These are phyloP conservation scores for Peromyscus attwateri DNA, from an alignment of 2,797 vertebrate species.

Conservation along the genomic window DNA sequence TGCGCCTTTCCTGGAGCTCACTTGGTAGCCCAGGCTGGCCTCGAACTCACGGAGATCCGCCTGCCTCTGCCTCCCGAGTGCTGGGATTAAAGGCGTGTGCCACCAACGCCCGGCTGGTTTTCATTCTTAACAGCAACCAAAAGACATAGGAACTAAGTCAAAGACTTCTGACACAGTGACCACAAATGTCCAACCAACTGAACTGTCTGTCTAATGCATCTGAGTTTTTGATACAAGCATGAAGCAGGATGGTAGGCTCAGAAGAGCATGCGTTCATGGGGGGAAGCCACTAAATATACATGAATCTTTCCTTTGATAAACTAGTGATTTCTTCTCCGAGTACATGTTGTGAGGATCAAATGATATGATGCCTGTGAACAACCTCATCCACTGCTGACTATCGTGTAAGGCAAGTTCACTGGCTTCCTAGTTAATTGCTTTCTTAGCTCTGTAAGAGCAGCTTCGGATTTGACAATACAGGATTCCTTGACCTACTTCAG, in stretches of 20 bases:
- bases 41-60: too few relatives aligned
- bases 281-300: background rate
- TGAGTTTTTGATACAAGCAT: background rate
- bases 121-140: conserved; percentile 21
- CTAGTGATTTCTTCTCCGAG: background rate
- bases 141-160: background rate
- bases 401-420: background rate
- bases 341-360: background rate
- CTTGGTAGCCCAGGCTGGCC: too few relatives aligned
- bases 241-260: background rate
- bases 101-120: too few relatives aligned
- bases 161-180: background rate
- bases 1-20: too few relatives aligned
- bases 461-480: background rate
- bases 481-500: background rate
- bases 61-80: too few relatives aligned
- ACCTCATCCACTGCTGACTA: background rate
- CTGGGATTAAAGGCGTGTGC: too few relatives aligned
- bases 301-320: conserved; percentile 42
- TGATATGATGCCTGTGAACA: background rate
- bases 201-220: background rate
- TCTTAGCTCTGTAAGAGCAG: background rate
- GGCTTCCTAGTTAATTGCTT: background rate
- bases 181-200: background rate
- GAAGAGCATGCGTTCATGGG: background rate